Conservation (phyloP, 64 coral and sea anemone genomes). For the Actinia tenebrosa region DNA sequence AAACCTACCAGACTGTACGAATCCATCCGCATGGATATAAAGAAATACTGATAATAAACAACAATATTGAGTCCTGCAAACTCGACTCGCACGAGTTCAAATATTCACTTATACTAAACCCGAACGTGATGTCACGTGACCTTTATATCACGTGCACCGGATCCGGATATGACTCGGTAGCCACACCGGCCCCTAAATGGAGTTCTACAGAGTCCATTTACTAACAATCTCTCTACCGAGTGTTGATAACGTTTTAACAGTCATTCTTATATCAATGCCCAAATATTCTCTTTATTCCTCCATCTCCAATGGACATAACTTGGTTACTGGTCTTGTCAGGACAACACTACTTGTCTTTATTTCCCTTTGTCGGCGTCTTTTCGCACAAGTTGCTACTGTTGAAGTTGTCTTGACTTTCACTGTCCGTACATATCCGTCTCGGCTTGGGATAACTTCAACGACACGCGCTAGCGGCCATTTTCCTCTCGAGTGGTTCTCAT, state of each 20-base stretch:
- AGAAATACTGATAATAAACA: no score
- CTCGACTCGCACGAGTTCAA: no score
- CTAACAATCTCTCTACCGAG: neutral
- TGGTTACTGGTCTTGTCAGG: constrained; percentile 24
- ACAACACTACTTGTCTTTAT: neutral
- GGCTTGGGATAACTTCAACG: constrained; percentile 32
- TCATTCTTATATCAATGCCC: neutral
- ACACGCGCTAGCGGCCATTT: constrained; percentile 28
- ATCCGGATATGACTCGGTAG: neutral
- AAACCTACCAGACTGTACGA: no score
- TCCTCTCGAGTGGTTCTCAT: constrained; percentile 24
- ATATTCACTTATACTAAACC: no score
- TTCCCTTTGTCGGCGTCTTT: constrained; percentile 7
- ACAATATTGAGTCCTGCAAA: no score
- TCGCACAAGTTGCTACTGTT: constrained; percentile 25
- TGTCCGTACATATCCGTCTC: constrained; percentile 16
- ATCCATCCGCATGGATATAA: no score
- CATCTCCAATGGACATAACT: constrained; percentile 41
- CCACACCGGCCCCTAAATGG: constrained; percentile 35
- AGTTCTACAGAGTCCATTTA: neutral
- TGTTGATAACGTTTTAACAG: neutral
- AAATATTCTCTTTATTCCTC: neutral
- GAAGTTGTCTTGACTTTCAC: constrained; percentile 4
- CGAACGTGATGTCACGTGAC: no score
- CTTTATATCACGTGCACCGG: no score